Evolutionary conservation across 2,113 vertebrate genomes (phyloP).

Genomic region (human (Homo sapiens)): GRCh38 chr7:67920501-67921000

Average conservation of each 20-base stretch:
- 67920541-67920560: too few relatives aligned
- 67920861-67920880: not conserved
- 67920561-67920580: too few relatives aligned
- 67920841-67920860: not conserved
- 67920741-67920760: not conserved
- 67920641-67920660: too few relatives aligned
- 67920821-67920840: not conserved
- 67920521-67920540: too few relatives aligned
- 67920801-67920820: not conserved
- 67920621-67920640: too few relatives aligned
- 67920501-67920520: too few relatives aligned
- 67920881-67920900: not conserved
- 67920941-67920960: not conserved
- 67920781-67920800: conserved; percentile 12
- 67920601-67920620: too few relatives aligned
- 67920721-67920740: not conserved
- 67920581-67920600: too few relatives aligned
- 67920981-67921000: not conserved
- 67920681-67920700: not conserved
- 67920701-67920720: not conserved
- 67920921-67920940: not conserved
- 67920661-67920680: too few relatives aligned
- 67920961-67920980: not conserved
- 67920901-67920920: not conserved
- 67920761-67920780: not conserved